Percentiles rank a stretch among this genome's conserved stretches.
Conservation (phyloP, 1,140 invertebrate species). For the Atta cephalotes region DNA sequence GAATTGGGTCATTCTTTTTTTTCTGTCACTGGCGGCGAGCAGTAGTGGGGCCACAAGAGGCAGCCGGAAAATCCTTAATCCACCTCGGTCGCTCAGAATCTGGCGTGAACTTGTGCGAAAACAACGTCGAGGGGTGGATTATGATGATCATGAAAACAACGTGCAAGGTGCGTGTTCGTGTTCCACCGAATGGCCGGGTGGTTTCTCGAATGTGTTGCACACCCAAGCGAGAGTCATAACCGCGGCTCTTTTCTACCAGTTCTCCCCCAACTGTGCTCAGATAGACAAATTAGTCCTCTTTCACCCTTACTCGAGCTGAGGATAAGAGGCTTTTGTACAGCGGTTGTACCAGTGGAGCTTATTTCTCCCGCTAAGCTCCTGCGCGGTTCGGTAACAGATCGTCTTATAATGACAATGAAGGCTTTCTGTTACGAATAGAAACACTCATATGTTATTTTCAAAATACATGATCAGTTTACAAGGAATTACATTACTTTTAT, state of each 20-base stretch:
- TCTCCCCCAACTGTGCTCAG: constrained; percentile 1
- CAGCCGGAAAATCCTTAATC: constrained; percentile 70
- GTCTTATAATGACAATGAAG: constrained; percentile 47
- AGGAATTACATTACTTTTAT: not conserved
- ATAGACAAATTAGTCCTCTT: constrained; percentile 65
- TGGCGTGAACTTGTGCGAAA: constrained; percentile 63
- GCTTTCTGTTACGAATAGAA: constrained; percentile 14
- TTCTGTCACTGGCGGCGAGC: constrained; percentile 39
- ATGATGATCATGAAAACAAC: constrained; percentile 68
- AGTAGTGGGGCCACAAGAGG: constrained; percentile 26
- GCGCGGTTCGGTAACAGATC: constrained; percentile 49
- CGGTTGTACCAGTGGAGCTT: constrained; percentile 38
- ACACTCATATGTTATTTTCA: constrained; percentile 1
- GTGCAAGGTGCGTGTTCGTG: constrained; percentile 6
- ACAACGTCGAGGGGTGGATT: constrained; percentile 63
- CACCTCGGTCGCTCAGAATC: constrained; percentile 60
- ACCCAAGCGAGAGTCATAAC: constrained; percentile 50
- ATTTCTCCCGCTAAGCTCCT: constrained; percentile 56
- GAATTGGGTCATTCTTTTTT: constrained; percentile 64
- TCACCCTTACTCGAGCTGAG: constrained; percentile 49
- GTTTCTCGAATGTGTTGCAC: constrained; percentile 55
- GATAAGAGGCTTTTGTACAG: constrained; percentile 51
- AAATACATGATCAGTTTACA: constrained; percentile 7
- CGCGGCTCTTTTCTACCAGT: constrained; percentile 17
- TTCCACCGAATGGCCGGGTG: constrained; percentile 15